These are phyloP conservation scores for Pissodes strobi DNA, from an alignment of 1,140 invertebrate species.

Conservation along the genomic window DNA sequence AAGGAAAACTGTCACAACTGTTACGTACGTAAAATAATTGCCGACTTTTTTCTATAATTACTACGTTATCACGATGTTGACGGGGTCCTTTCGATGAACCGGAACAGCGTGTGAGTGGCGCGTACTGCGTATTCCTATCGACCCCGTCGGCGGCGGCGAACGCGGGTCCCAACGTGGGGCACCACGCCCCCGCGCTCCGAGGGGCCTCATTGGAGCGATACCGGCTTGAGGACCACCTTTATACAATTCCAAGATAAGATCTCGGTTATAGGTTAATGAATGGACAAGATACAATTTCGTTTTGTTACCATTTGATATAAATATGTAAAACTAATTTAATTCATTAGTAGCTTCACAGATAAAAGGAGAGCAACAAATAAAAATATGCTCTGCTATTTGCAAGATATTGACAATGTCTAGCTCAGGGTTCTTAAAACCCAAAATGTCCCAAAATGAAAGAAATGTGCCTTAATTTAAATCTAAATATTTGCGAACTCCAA, in stretches of 20 bases:
- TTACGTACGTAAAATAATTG: conserved; percentile 42
- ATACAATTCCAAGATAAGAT: conserved; percentile 27
- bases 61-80: conserved; percentile 1
- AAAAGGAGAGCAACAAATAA: too few relatives aligned
- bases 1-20: conserved; percentile 2
- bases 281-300: conserved; percentile 15
- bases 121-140: conserved; percentile 41
- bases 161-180: conserved; percentile 29
- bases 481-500: too few relatives aligned
- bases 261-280: conserved; percentile 24
- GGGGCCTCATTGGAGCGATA: conserved; percentile 48
- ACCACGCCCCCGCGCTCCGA: conserved; percentile 49
- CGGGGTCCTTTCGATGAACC: conserved; percentile 41
- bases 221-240: conserved; percentile 38
- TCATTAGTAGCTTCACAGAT: too few relatives aligned
- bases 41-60: conserved; percentile 18
- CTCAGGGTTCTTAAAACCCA: too few relatives aligned
- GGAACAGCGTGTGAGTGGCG: conserved; percentile 45
- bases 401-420: too few relatives aligned
- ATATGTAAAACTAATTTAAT: not conserved
- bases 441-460: too few relatives aligned
- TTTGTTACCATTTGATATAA: conserved; percentile 6
- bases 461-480: too few relatives aligned
- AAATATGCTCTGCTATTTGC: too few relatives aligned
- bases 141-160: conserved; percentile 25